These are phyloP conservation scores for Pampus argenteus DNA, from an alignment of 2,797 vertebrate species.

Conservation along the genomic window DNA sequence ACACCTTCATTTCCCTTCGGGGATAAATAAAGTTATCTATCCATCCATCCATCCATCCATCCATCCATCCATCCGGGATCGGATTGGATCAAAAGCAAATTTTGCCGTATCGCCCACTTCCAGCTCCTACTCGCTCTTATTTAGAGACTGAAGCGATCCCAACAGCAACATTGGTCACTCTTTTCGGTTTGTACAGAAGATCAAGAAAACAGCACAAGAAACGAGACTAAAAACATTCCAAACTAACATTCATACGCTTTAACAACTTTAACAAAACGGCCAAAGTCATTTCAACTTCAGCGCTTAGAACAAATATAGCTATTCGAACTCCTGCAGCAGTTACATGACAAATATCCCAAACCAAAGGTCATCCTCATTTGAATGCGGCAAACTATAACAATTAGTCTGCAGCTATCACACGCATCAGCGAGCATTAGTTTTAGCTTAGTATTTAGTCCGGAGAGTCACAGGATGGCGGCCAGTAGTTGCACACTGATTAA, in stretches of 20 bases:
- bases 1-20: no score
- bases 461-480: conserved; percentile 49
- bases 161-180: no score
- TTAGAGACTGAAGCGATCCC: no score
- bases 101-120: no score
- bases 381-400: conserved; percentile 60
- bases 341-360: conserved; percentile 60
- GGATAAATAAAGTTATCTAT: no score
- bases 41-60: no score
- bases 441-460: conserved; percentile 54
- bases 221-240: neutral
- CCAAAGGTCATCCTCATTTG: conserved; percentile 63
- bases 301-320: conserved; percentile 30
- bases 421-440: conserved; percentile 71
- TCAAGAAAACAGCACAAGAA: neutral
- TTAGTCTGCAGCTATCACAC: conserved; percentile 68
- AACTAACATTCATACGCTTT: neutral
- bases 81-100: no score
- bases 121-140: no score
- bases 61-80: no score
- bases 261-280: conserved; percentile 8
- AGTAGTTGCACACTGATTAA: conserved; percentile 66
- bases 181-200: neutral
- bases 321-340: conserved; percentile 37
- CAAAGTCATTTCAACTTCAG: conserved; percentile 24